phyloP scores from a whole-genome alignment of 1,140 invertebrate genomes.

The Drosophila gunungcola region DNA sequence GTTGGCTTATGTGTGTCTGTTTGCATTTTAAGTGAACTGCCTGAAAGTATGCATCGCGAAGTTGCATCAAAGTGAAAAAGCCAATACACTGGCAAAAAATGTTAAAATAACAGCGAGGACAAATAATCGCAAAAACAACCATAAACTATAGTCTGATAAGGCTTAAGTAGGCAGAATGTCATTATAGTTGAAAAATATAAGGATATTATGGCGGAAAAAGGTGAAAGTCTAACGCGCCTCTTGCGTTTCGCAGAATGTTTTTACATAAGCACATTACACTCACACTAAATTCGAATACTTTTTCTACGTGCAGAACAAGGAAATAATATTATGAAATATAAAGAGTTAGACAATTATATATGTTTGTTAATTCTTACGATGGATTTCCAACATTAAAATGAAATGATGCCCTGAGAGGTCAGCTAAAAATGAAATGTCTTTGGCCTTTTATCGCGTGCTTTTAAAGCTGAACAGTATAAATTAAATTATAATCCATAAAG shows the following conservation, averaged over 20 bases:
- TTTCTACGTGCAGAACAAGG: no score
- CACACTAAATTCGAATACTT: neutral
- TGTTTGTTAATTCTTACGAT: no score
- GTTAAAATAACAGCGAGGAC: neutral
- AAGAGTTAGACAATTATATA: no score
- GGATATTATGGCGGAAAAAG: constrained; percentile 8
- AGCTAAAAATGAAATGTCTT: constrained; percentile 2
- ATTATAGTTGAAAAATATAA: constrained; percentile 10
- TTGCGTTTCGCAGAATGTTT: constrained; percentile 14
- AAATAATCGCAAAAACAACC: neutral
- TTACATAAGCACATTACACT: neutral
- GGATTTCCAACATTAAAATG: neutral
- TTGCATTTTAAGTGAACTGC: constrained; percentile 29
- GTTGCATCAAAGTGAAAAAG: constrained; percentile 58
- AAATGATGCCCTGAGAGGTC: neutral
- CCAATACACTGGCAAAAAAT: constrained; percentile 32
- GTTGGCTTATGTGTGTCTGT: constrained; percentile 23
- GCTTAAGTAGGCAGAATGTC: constrained; percentile 18
- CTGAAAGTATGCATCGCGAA: constrained; percentile 54
- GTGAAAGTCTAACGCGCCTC: constrained; percentile 27
- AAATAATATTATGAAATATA: no score
- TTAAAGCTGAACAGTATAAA: neutral
- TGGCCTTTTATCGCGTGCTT: neutral
- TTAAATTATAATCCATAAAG: constrained; percentile 6
- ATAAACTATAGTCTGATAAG: constrained; percentile 18